A percentile compares a stretch with the other conserved stretches of the same genome.
Evolutionary conservation across 2,113 vertebrate genomes (phyloP).

Genomic region (Ptychochromis oligacanthus): DNA sequence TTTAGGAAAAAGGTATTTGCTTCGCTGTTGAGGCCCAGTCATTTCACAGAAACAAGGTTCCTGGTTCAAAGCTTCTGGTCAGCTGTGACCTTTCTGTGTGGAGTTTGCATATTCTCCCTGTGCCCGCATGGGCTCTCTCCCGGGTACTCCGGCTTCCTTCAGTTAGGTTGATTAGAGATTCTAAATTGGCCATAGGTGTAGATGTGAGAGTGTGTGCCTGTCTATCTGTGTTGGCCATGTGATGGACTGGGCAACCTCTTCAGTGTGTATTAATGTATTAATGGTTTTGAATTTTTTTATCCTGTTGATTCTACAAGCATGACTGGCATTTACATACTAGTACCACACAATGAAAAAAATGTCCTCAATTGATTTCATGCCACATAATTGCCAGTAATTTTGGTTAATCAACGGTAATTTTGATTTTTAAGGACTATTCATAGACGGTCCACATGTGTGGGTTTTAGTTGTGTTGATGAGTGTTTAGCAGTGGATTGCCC

Average conservation of each 20-base stretch:
- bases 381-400: conserved; percentile 28
- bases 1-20: neutral
- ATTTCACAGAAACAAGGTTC: neutral
- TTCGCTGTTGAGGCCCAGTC: neutral
- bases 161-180: neutral
- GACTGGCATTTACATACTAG: neutral
- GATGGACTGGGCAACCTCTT: neutral
- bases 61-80: neutral
- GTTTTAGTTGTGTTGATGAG: conserved; percentile 9
- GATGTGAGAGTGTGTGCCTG: neutral
- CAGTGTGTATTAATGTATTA: too few species aligned
- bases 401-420: conserved; percentile 24
- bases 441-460: neutral
- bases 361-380: neutral
- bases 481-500: neutral
- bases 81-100: neutral
- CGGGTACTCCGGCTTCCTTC: too few species aligned
- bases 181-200: neutral
- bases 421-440: conserved; percentile 5
- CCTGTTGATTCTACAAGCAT: neutral
- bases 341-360: neutral
- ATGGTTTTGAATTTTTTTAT: neutral
- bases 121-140: neutral
- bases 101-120: neutral
- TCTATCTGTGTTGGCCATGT: neutral